Percentiles rank a stretch among this genome's conserved stretches.
Conservation (phyloP, 2,888 invertebrate species). For the Platycnemis pennipes region DNA sequence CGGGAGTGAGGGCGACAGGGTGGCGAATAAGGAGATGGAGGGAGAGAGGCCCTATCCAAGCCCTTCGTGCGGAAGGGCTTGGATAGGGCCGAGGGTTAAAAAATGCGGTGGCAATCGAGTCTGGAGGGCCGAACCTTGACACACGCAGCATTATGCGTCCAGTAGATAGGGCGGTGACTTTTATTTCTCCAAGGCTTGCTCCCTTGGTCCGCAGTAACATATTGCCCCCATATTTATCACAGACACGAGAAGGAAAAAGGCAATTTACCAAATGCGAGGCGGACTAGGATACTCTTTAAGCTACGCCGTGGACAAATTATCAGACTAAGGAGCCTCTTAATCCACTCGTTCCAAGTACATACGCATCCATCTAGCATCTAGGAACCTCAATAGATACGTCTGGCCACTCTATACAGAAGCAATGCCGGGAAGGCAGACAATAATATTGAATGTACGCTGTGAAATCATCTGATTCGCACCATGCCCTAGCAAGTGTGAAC, state of each 20-base stretch:
- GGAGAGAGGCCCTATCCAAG: no score
- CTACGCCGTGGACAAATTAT: neutral
- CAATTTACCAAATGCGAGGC: neutral
- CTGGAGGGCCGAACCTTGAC: neutral
- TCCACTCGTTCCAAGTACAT: neutral
- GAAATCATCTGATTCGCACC: no score
- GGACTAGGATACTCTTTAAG: neutral
- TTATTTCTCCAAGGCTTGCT: neutral
- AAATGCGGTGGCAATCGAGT: constrained; percentile 23
- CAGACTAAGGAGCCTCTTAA: neutral
- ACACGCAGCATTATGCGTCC: neutral
- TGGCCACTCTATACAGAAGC: no score
- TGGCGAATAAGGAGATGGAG: neutral
- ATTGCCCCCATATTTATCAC: neutral
- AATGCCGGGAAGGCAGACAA: no score
- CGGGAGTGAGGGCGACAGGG: neutral
- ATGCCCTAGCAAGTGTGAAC: no score
- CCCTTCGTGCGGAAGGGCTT: no score
- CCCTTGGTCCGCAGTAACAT: neutral
- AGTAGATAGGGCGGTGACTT: neutral
- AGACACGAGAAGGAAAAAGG: neutral
- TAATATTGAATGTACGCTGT: no score
- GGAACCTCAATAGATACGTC: no score
- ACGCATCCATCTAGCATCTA: no score
- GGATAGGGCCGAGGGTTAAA: neutral